These are phyloP conservation scores for Chromoteleia sp. DNA, from an alignment of 2,888 invertebrate genomes.

Conservation along the genomic window DNA sequence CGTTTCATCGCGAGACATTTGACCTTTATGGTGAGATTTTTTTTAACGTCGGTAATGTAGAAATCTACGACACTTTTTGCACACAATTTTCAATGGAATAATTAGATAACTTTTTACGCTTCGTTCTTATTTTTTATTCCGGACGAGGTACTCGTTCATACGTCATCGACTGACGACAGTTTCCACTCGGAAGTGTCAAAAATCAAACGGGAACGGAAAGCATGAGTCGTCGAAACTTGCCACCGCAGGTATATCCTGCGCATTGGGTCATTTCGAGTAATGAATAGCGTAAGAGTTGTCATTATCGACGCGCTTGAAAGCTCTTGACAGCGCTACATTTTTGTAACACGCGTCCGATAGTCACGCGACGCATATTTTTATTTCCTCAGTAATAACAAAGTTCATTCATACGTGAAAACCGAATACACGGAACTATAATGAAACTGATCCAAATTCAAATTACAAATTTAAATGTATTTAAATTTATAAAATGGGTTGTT, in stretches of 20 bases:
- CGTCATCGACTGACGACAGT: background rate
- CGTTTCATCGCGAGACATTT: too few species aligned
- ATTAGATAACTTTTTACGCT: background rate
- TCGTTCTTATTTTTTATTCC: background rate
- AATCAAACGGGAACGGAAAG: background rate
- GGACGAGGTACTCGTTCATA: background rate
- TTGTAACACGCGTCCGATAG: slow-evolving; percentile 6
- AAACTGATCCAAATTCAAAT: background rate
- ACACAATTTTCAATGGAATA: background rate
- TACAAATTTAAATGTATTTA: too few species aligned
- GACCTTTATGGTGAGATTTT: too few species aligned
- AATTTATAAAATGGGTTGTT: too few species aligned
- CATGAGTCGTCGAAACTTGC: background rate
- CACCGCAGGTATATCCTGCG: background rate
- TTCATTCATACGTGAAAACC: too few species aligned
- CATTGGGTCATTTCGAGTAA: slow-evolving; percentile 2
- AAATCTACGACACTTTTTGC: background rate
- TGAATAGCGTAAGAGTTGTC: background rate
- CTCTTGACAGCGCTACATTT: slow-evolving; percentile 6
- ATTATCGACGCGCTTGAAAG: slow-evolving; percentile 17
- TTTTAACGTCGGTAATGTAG: background rate
- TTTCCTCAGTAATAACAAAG: background rate
- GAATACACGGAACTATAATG: too few species aligned
- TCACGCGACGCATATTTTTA: slow-evolving; percentile 5
- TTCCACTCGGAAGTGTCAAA: background rate